Base-by-base conservation (phyloP, 2,797 vertebrate genomes). In the Coilia nasus region DNA sequence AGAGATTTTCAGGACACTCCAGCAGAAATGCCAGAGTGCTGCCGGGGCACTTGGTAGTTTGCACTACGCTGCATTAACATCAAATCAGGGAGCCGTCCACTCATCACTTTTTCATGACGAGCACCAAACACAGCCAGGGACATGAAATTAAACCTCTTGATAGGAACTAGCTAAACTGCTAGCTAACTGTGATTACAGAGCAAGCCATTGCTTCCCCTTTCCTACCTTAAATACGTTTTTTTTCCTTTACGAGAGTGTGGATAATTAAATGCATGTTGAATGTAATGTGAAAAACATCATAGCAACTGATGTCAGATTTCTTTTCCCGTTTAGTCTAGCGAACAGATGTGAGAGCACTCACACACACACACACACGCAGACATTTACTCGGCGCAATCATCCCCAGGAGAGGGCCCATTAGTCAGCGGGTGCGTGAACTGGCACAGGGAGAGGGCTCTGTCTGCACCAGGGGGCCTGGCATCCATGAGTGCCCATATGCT, bases 401-500 rank as follows among this genome's bases (percentile, higher is more conserved):
- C 35, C 71, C 71, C 71, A 78, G 71, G 71, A 78, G 71, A 78
- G 71, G 35, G 19, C 71, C 71, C 71, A 44, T 78, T 78, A 78
- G 71, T 78, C 71, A 78, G 71, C 35, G 71, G 71, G 71, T 78
- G 35, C 31, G 31, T 10, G 35, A 44, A 78, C 71, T 78, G 71
- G 71, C 71, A 44, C 31, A 78, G 15, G 35, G 71, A 44, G 35
- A 21, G 71, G 17, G 35, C 71, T 78, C 71, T 78, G 71, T 31
- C 71, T 41, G 35, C 71, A 78, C 35, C 71, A 78, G 71, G 71
- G 67, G 67, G 67, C 31, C 17, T 75, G 67, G 31, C 67, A 75
- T 75, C 67, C 15, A 75, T 31, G 31, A 78, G 21, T 78, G 19
- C 71, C 71, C 71, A 78, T 78, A 78, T 78, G 71, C 35, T 78